Conservation (phyloP, 2,888 invertebrate genomes). For the Tortrix viridana region DNA sequence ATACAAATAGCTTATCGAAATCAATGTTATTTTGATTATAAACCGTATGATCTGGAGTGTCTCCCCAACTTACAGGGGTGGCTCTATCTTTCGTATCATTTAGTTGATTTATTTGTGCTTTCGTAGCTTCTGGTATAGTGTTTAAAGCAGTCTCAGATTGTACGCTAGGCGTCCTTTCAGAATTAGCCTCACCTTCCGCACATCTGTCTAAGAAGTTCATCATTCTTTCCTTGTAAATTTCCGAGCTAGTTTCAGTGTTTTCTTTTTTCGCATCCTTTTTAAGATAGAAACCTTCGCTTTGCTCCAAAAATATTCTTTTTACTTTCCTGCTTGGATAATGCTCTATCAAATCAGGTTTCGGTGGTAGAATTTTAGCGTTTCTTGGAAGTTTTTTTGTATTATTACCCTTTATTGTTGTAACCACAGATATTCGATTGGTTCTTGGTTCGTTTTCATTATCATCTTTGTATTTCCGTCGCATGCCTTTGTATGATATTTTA, state of each 20-base stretch:
- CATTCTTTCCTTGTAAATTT: conserved; percentile 77
- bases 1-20: conserved; percentile 73
- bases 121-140: conserved; percentile 61
- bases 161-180: conserved; percentile 64
- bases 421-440: conserved; percentile 80
- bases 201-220: conserved; percentile 74
- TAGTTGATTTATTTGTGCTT: conserved; percentile 48
- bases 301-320: conserved; percentile 77
- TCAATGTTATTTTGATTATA: conserved; percentile 79
- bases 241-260: conserved; percentile 73
- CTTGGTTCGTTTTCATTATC: conserved; percentile 77
- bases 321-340: conserved; percentile 82
- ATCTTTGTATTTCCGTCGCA: conserved; percentile 85
- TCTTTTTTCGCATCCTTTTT: conserved; percentile 78
- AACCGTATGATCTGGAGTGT: conserved; percentile 68
- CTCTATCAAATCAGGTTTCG: conserved; percentile 82
- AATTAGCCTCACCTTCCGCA: conserved; percentile 67
- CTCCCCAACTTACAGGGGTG: conserved; percentile 75
- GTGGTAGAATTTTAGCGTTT: conserved; percentile 68
- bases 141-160: conserved; percentile 63
- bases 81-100: conserved; percentile 47
- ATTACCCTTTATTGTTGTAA: conserved; percentile 83
- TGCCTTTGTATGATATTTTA: conserved; percentile 85
- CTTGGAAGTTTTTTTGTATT: conserved; percentile 68
- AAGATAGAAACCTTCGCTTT: conserved; percentile 72